Evolutionary conservation across 2,113 vertebrate species (phyloP).

Genomic region (Callaeas wilsoni): DNA sequence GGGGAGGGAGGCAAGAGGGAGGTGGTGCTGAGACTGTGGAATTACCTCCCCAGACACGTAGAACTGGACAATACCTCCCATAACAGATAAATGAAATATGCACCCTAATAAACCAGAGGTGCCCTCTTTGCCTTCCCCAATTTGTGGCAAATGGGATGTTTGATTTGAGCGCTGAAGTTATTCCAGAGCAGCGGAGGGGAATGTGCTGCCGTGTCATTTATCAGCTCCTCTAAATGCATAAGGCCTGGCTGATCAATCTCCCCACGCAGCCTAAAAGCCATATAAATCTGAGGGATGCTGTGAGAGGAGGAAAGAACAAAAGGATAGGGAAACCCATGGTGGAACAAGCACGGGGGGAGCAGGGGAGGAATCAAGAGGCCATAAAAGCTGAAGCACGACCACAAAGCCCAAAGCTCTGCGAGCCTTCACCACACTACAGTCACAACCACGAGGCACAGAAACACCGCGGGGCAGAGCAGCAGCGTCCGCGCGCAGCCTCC

Average conservation of each 20-base stretch:
- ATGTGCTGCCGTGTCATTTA: background rate
- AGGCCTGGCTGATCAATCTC: background rate
- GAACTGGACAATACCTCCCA: background rate
- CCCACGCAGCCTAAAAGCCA: background rate
- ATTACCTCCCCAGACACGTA: background rate
- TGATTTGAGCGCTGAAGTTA: background rate
- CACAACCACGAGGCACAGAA: background rate
- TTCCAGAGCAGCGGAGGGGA: background rate
- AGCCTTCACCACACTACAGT: background rate
- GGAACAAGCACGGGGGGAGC: background rate
- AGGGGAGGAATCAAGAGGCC: background rate
- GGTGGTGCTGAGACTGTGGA: background rate
- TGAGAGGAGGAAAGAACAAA: background rate
- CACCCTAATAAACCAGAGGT: background rate
- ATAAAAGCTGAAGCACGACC: background rate
- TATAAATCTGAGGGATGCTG: background rate
- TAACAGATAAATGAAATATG: background rate
- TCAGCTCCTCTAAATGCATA: conserved; percentile 28
- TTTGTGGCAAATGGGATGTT: background rate
- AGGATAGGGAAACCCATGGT: background rate
- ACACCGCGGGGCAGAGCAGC: too few species aligned
- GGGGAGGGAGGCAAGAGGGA: background rate
- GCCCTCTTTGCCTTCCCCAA: background rate
- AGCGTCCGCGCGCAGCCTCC: too few species aligned
- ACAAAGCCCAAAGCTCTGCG: background rate